phyloP scores from a whole-genome alignment of 23 tunicate species.

The Ciona savignyi region DNA sequence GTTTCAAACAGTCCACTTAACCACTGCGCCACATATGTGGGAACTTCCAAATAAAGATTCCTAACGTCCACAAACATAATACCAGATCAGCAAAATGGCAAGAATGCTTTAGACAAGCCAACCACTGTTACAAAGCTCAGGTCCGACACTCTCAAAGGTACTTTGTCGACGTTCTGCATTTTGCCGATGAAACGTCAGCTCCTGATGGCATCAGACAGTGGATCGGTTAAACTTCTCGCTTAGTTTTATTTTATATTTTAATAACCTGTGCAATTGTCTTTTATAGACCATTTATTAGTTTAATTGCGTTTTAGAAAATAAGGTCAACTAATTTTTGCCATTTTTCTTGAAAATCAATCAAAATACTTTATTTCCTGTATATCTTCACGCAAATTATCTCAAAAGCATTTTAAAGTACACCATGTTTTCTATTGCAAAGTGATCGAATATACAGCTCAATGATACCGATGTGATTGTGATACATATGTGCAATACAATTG shows the following conservation, averaged over 20 bases:
- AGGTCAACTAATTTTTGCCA: too few species aligned
- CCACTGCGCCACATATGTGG: background rate
- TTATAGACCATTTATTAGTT: background rate
- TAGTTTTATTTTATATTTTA: slow-evolving; percentile 8
- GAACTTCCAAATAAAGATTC: too few species aligned
- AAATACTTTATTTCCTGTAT: too few species aligned
- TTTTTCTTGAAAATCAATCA: background rate
- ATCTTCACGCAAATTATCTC: too few species aligned
- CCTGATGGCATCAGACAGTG: slow-evolving; percentile 53
- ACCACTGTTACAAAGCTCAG: slow-evolving; percentile 32
- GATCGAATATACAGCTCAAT: too few species aligned
- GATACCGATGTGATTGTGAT: too few species aligned
- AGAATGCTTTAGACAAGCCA: slow-evolving; percentile 22
- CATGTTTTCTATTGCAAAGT: too few species aligned
- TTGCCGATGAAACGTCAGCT: slow-evolving; percentile 77
- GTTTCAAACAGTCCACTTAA: too few species aligned
- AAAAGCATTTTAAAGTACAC: too few species aligned
- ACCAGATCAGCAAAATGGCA: background rate
- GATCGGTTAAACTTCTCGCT: slow-evolving; percentile 54
- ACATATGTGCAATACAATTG: too few species aligned
- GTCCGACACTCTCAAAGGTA: slow-evolving; percentile 49
- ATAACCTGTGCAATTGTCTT: background rate
- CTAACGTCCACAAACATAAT: too few species aligned
- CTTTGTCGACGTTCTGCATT: slow-evolving; percentile 32
- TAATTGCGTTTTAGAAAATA: background rate